phyloP scores from a whole-genome alignment of 2,797 vertebrate species.

The Ispidina picta region DNA sequence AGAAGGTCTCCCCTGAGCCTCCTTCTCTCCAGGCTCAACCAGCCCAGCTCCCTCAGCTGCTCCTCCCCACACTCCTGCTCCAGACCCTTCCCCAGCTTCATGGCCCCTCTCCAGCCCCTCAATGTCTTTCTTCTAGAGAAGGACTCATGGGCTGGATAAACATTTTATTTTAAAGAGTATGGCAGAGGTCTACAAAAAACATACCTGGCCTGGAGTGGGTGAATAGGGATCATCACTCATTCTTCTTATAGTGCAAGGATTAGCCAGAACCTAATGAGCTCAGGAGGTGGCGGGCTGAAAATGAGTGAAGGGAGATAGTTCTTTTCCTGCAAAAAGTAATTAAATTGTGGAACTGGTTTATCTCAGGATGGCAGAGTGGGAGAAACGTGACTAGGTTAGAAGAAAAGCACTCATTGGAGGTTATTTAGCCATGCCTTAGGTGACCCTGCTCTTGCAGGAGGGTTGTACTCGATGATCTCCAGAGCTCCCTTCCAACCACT shows the following conservation, averaged over 20 bases:
- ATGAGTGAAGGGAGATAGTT: neutral
- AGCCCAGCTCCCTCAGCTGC: no score
- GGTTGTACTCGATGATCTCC: no score
- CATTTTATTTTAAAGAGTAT: neutral
- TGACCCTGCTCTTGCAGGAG: no score
- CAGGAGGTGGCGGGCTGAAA: neutral
- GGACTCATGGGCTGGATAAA: neutral
- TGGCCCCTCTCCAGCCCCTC: neutral
- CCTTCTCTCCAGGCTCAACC: no score
- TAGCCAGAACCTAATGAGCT: neutral
- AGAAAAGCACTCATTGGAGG: fast-evolving
- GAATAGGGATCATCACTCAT: neutral
- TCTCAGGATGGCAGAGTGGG: neutral
- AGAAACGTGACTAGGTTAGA: neutral
- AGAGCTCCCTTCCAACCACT: no score
- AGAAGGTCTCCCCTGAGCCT: no score
- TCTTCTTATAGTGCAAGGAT: neutral
- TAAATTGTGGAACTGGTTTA: neutral
- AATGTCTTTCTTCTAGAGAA: neutral
- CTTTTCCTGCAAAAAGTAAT: neutral
- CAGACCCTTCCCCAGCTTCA: no score
- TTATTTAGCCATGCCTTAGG: neutral
- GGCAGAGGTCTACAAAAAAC: neutral
- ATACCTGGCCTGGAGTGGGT: neutral
- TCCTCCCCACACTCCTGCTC: no score